phyloP scores from a whole-genome alignment of 2,888 invertebrate species.

The Dryococelus australis region DNA sequence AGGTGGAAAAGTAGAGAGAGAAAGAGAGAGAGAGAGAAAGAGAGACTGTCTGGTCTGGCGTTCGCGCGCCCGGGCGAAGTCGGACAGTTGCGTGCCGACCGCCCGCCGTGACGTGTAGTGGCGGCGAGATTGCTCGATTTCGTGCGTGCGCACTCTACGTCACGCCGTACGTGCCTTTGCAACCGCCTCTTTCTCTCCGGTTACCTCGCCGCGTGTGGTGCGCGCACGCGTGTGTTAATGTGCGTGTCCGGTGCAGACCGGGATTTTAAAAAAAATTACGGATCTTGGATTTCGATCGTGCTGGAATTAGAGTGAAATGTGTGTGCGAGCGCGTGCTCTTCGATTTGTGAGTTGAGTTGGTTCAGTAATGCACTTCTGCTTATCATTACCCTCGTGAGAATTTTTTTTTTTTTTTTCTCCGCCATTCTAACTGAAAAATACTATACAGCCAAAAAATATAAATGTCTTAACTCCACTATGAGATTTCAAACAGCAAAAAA shows the following conservation, averaged over 20 bases:
- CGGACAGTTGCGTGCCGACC: neutral
- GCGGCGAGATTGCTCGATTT: neutral
- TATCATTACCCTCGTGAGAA: neutral
- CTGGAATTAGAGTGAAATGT: neutral
- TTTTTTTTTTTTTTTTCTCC: neutral
- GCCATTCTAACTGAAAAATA: no score
- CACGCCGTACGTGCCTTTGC: neutral
- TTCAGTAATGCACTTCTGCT: neutral
- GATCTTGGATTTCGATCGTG: neutral
- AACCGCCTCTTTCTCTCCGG: neutral
- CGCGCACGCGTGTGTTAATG: neutral
- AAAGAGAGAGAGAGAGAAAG: neutral
- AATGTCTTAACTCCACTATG: no score
- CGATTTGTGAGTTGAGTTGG: neutral
- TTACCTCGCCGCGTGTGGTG: neutral
- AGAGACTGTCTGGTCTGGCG: neutral
- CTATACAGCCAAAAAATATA: no score
- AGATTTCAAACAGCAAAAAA: no score
- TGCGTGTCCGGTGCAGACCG: neutral
- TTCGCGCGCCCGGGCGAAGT: no score
- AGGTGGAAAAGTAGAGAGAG: neutral
- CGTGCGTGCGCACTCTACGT: neutral
- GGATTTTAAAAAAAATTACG: no score
- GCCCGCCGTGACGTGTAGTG: neutral
- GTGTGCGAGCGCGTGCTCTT: neutral